These are phyloP conservation scores for Baronia brevicornis DNA, from an alignment of 2,888 invertebrate species.

Conservation along the genomic window DNA sequence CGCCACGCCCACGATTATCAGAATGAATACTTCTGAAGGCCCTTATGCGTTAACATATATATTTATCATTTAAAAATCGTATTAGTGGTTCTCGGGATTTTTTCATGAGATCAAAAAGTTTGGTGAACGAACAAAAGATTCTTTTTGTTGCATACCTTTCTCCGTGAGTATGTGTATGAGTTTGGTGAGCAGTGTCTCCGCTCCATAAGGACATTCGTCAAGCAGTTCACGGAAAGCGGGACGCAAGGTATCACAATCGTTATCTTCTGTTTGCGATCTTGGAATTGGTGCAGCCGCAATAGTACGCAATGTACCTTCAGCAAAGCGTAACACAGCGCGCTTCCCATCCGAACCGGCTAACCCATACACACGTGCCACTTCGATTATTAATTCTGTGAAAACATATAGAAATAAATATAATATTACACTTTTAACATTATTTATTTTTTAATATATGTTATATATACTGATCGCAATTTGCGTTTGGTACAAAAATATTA, in stretches of 20 bases:
- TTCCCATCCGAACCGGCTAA: slow-evolving; percentile 91
- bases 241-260: slow-evolving; percentile 84
- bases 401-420: not conserved
- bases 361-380: slow-evolving; percentile 90
- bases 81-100: too few species aligned
- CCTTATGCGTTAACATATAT: too few species aligned
- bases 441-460: too few species aligned
- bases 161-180: slow-evolving; percentile 97
- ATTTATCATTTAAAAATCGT: too few species aligned
- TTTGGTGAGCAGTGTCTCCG: slow-evolving; percentile 95
- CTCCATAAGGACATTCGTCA: slow-evolving; percentile 94
- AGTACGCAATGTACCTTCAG: slow-evolving; percentile 91
- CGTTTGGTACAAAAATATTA: too few species aligned
- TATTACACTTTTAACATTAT: too few species aligned
- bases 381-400: slow-evolving; percentile 75
- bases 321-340: slow-evolving; percentile 87
- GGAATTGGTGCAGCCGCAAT: slow-evolving; percentile 74
- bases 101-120: too few species aligned
- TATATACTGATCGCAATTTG: too few species aligned
- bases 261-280: slow-evolving; percentile 74
- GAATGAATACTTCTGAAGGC: too few species aligned
- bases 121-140: slow-evolving; percentile 3
- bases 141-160: slow-evolving; percentile 81
- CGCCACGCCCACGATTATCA: too few species aligned
- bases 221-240: slow-evolving; percentile 86